A percentile compares a stretch with the other conserved stretches of the same genome.
Conservation (phyloP, 2,888 invertebrate genomes). For the Lagria hirta region DNA sequence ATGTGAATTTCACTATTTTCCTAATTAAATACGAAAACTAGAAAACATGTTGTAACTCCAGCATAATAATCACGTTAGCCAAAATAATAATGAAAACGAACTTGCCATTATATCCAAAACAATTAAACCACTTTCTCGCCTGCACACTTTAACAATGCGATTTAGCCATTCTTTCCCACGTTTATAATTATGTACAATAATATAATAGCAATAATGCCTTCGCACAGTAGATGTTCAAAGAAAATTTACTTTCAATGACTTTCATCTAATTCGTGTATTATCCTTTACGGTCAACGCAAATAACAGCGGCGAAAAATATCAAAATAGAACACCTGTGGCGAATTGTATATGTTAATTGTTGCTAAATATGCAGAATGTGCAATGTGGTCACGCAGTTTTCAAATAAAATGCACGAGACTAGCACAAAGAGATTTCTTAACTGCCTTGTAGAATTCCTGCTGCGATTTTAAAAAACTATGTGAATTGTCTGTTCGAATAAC, state of each 20-base stretch:
- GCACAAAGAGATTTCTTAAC: no score
- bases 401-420: slow-evolving; percentile 14
- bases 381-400: slow-evolving; percentile 6
- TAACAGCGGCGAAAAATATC: no score
- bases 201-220: slow-evolving; percentile 15
- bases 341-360: slow-evolving; percentile 13
- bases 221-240: slow-evolving; percentile 14
- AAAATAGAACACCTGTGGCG: slow-evolving; percentile 7
- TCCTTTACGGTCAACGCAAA: no score
- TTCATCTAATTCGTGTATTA: slow-evolving; percentile 18
- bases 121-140: slow-evolving; percentile 21
- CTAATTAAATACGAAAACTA: no score
- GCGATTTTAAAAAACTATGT: no score
- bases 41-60: no score
- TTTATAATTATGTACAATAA: no score
- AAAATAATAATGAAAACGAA: slow-evolving; percentile 21
- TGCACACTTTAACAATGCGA: slow-evolving; percentile 10
- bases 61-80: no score
- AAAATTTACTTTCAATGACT: slow-evolving; percentile 24
- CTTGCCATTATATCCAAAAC: slow-evolving; percentile 11
- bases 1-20: no score
- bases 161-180: no score
- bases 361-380: slow-evolving; percentile 14
- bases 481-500: no score
- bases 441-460: no score